A percentile compares a stretch with the other conserved stretches of the same genome.
phyloP scores from a whole-genome alignment of 2,888 invertebrate species.

The Netelia melanura region DNA sequence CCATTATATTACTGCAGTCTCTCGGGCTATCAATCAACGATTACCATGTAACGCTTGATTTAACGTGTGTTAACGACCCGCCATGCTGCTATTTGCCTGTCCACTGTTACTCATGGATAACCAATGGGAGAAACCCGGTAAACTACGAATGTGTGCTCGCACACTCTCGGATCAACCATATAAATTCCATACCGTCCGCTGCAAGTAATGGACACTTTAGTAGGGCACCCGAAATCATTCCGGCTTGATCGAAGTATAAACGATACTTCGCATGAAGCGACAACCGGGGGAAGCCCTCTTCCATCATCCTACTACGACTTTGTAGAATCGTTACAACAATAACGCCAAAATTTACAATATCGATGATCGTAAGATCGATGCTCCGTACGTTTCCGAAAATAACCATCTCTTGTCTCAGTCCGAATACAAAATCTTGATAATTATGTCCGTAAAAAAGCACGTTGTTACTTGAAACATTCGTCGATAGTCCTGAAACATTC shows the following conservation, averaged over 20 bases:
- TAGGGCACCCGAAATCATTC: slow-evolving; percentile 21
- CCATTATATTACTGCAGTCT: slow-evolving; percentile 57
- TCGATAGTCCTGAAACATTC: too few species aligned
- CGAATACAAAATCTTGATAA: too few species aligned
- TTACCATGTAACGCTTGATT: slow-evolving; percentile 72
- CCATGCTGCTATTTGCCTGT: slow-evolving; percentile 31
- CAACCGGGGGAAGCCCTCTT: background rate
- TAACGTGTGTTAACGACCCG: slow-evolving; percentile 66
- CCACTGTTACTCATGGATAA: slow-evolving; percentile 48
- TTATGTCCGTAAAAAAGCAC: too few species aligned
- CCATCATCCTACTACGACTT: background rate
- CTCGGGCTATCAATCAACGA: slow-evolving; percentile 67
- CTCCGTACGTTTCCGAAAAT: too few species aligned
- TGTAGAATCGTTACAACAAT: background rate
- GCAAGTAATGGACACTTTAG: slow-evolving; percentile 18
- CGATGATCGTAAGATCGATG: too few species aligned
- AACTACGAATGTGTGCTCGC: background rate
- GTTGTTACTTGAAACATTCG: too few species aligned
- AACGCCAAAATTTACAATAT: background rate
- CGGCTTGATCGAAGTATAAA: slow-evolving; percentile 35
- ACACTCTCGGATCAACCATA: background rate
- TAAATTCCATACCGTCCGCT: background rate
- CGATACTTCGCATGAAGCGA: slow-evolving; percentile 15
- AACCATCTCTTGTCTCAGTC: too few species aligned
- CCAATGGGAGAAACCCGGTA: slow-evolving; percentile 26